Evolutionary conservation across 2,113 vertebrate species (phyloP).

Genomic region (Bufo gargarizans): DNA sequence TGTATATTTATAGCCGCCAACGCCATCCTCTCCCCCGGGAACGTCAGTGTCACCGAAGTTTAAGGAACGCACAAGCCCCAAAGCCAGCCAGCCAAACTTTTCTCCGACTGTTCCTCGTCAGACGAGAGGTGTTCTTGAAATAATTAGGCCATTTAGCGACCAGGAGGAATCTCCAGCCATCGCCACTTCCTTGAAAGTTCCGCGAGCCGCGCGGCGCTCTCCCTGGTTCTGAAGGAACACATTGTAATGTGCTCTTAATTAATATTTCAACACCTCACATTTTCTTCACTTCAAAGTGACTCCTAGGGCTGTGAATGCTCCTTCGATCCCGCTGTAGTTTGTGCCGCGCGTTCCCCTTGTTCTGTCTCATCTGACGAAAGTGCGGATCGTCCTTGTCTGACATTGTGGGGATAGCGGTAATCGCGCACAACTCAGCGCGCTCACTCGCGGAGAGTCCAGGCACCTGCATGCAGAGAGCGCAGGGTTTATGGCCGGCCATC

Average conservation of each 20-base stretch:
- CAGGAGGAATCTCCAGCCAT: not conserved
- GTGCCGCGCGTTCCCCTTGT: conserved; percentile 37
- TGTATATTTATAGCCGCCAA: conserved; percentile 38
- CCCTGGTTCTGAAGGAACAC: conserved; percentile 12
- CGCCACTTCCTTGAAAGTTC: conserved; percentile 38
- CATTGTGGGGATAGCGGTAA: conserved; percentile 17
- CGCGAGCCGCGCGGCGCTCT: not conserved
- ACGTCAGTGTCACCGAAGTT: not conserved
- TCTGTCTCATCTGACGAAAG: conserved; percentile 39
- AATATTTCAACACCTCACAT: conserved; percentile 57
- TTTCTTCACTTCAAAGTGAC: conserved; percentile 54
- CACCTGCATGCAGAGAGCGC: not conserved
- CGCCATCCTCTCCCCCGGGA: conserved; percentile 1
- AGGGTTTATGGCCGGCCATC: not conserved
- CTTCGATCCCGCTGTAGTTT: conserved; percentile 47
- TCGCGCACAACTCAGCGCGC: not conserved
- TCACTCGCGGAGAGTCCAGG: too few relatives aligned
- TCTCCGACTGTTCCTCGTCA: conserved; percentile 20
- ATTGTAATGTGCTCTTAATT: conserved; percentile 57
- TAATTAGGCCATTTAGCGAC: conserved; percentile 54
- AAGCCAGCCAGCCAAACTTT: conserved; percentile 5
- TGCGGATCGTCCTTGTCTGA: conserved; percentile 47
- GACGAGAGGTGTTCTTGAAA: not conserved
- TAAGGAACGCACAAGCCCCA: not conserved
- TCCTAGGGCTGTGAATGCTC: conserved; percentile 56